Evolutionary conservation across 2,797 vertebrate genomes (phyloP), one percentile per base, ranked within the genome.

Genomic region (Peromyscus melanophrys): DNA sequence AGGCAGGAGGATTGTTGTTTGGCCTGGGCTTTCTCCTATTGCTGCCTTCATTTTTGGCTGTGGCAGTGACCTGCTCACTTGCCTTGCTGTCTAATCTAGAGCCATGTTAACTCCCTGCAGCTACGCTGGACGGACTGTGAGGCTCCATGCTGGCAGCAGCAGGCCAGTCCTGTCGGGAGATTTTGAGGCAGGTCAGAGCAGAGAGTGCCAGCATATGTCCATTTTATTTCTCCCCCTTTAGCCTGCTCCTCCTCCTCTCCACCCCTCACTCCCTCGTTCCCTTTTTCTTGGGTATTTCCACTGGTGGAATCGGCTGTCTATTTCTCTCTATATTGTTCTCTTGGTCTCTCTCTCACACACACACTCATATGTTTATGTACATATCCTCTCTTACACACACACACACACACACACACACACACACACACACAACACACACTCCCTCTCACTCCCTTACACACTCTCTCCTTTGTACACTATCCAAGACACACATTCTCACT

Each of bases 31-130:
- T 23, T 37, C 10, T 27, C 12, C n/a, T 10, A 0, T 8, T 2
- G 52, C 71, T 3, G 11, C 43, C 0, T 21, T 3, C 2, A 2
- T 34, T 57, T 85, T 73, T 52, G 16, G 4, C 1, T 34, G 1
- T 11, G 7, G 25, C 0, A 43, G 55, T 0, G 8, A 12, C 0
- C 2, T 1, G 1, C 11, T 59, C 46, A 1, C 29, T 59, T 0
- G 0, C 21, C 43, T 29, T 37, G 34, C 13, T 34, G 67, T 55
- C 37, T 29, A 8, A 13, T 2, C 0, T 29, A 31, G 17, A 87
- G 55, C 29, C 21, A 9, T 0, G 13, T 67, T 37, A n/a, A 4
- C 29, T 31, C 31, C 14, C 9, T 11, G n/a, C 19, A 52, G 65
- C 27, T 10, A 6, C 1, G 13, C 37, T 9, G 29, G 12, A 23